phyloP scores from a whole-genome alignment of 2,797 vertebrate genomes.

The Sebastes nivosus region DNA sequence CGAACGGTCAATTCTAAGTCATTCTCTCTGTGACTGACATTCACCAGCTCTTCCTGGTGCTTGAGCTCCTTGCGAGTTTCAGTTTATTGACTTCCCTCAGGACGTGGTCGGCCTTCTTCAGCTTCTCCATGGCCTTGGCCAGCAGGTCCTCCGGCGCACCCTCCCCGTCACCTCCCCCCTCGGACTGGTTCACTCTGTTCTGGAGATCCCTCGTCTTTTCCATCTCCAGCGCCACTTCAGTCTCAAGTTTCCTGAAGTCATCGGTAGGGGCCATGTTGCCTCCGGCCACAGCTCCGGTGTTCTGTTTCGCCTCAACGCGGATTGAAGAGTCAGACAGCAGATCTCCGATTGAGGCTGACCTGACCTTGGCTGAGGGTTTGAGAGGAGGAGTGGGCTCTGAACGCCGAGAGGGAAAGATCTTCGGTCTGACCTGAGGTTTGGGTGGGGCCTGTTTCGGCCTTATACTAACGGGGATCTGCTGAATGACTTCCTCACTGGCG shows the following conservation, averaged over 20 bases:
- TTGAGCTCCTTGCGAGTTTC: slow-evolving; percentile 72
- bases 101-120: slow-evolving; percentile 89
- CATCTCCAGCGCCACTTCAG: slow-evolving; percentile 85
- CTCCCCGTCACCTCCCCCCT: slow-evolving; percentile 16
- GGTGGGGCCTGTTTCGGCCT: background rate
- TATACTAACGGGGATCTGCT: slow-evolving; percentile 33
- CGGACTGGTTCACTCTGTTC: slow-evolving; percentile 67
- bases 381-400: slow-evolving; percentile 57
- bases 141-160: slow-evolving; percentile 83
- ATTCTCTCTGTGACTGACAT: background rate
- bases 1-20: background rate
- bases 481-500: slow-evolving; percentile 43
- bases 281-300: background rate
- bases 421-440: slow-evolving; percentile 12
- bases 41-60: slow-evolving; percentile 78
- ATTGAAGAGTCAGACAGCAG: slow-evolving; percentile 75
- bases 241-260: slow-evolving; percentile 81
- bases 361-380: slow-evolving; percentile 50
- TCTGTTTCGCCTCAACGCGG: background rate
- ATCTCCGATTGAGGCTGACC: slow-evolving; percentile 83
- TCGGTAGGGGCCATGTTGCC: slow-evolving; percentile 18
- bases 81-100: slow-evolving; percentile 87
- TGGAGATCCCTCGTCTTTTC: slow-evolving; percentile 87
- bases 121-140: slow-evolving; percentile 88
- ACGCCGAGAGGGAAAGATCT: background rate